Percentiles rank a stretch among this genome's conserved stretches.
Evolutionary conservation across 2,888 invertebrate genomes (phyloP).

Genomic region (Nyleta sp.): DNA sequence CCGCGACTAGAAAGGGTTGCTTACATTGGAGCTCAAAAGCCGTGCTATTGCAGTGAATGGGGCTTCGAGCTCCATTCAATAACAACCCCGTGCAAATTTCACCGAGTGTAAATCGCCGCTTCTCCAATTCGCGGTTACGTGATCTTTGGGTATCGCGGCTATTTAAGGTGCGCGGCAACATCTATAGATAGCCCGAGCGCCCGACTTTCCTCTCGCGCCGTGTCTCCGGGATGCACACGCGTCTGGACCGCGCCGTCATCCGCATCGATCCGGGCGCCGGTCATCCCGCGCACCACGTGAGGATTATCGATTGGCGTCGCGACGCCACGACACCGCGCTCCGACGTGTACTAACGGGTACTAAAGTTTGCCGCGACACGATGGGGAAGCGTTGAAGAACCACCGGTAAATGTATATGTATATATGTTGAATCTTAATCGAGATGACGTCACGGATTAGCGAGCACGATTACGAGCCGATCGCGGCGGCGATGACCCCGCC

Average conservation of each 20-base stretch:
- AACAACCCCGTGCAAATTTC: too few relatives aligned
- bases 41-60: too few relatives aligned
- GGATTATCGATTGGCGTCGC: slow-evolving; percentile 61
- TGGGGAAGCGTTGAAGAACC: too few relatives aligned
- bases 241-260: slow-evolving; percentile 53
- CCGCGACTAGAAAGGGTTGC: too few relatives aligned
- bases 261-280: slow-evolving; percentile 51
- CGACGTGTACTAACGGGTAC: too few relatives aligned
- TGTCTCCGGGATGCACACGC: slow-evolving; percentile 47
- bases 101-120: slow-evolving; percentile 29
- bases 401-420: too few relatives aligned
- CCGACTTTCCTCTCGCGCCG: slow-evolving; percentile 51
- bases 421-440: too few relatives aligned
- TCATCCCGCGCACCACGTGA: slow-evolving; percentile 60
- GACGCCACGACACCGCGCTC: slow-evolving; percentile 23
- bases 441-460: slow-evolving; percentile 86
- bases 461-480: slow-evolving; percentile 96
- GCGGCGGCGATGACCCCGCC: slow-evolving; percentile 83
- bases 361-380: too few relatives aligned
- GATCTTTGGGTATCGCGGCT: slow-evolving; percentile 70
- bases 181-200: slow-evolving; percentile 80
- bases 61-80: too few relatives aligned
- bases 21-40: too few relatives aligned
- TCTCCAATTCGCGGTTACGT: slow-evolving; percentile 60
- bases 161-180: slow-evolving; percentile 81